A percentile compares a stretch with the other conserved stretches of the same genome.
These are phyloP conservation scores for Gephyroberyx darwinii DNA, from an alignment of 2,797 vertebrate genomes.

Conservation along the genomic window DNA sequence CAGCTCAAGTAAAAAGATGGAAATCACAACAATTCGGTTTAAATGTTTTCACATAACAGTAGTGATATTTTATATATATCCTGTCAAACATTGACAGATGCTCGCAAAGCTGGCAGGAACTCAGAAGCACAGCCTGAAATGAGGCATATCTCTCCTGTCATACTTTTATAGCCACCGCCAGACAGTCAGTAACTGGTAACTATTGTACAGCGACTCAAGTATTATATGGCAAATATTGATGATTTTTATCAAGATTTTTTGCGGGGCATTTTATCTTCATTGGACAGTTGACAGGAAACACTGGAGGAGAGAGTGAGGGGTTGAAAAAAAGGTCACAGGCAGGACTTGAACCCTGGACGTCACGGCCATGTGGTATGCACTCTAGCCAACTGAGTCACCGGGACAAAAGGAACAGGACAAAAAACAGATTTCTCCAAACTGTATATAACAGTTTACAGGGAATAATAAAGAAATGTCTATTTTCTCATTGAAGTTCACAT, in stretches of 20 bases:
- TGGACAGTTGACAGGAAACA: no score
- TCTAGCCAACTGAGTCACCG: no score
- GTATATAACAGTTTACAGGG: not conserved
- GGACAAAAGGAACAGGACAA: not conserved
- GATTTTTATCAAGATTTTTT: no score
- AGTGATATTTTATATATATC: not conserved
- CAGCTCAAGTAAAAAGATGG: no score
- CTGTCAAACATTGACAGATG: conserved; percentile 23
- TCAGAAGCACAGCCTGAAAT: conserved; percentile 2
- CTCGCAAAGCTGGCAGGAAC: conserved; percentile 22
- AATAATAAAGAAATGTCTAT: not conserved
- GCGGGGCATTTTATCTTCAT: no score
- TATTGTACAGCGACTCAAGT: not conserved
- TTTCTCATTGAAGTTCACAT: not conserved
- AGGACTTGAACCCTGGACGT: no score
- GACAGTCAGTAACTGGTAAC: not conserved
- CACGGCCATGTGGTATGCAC: no score
- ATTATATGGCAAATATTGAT: not conserved
- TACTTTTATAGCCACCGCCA: not conserved
- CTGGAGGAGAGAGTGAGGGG: no score
- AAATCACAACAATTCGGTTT: no score
- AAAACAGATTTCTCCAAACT: not conserved
- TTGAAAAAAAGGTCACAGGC: no score
- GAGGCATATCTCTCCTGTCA: not conserved
- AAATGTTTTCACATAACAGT: no score